Evolutionary conservation across 2,113 vertebrate species (phyloP).

Genomic region (Pseudolaguvia tuberculata): DNA sequence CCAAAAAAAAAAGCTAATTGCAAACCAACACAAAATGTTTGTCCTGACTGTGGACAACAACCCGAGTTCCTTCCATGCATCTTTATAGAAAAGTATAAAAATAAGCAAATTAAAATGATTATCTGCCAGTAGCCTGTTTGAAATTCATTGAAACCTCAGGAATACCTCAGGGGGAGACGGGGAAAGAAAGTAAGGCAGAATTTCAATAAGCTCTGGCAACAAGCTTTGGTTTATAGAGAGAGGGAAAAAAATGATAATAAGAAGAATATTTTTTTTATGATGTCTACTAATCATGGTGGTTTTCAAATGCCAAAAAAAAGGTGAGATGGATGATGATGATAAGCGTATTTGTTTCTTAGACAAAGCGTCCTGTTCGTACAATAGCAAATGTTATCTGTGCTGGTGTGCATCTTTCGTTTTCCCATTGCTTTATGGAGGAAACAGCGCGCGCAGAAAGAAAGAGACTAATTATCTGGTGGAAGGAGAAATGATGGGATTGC

Average conservation of each 20-base stretch:
- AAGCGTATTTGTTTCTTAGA: slow-evolving; percentile 20
- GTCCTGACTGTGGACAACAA: slow-evolving; percentile 12
- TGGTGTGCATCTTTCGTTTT: slow-evolving; percentile 2
- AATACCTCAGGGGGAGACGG: background rate
- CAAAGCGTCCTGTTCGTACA: slow-evolving; percentile 26
- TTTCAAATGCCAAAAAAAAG: slow-evolving; percentile 27
- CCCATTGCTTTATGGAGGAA: slow-evolving; percentile 9
- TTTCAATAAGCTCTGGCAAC: background rate
- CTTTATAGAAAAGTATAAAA: slow-evolving; percentile 19
- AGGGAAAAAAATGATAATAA: background rate
- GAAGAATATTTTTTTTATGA: background rate
- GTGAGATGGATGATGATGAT: slow-evolving; percentile 34
- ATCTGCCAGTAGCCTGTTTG: slow-evolving; percentile 27
- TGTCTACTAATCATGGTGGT: slow-evolving; percentile 18
- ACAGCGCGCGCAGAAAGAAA: background rate
- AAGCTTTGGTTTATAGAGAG: slow-evolving; percentile 1
- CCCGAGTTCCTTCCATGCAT: slow-evolving; percentile 20
- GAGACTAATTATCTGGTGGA: slow-evolving; percentile 28
- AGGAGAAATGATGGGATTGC: slow-evolving; percentile 43
- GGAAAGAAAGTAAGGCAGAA: slow-evolving; percentile 7
- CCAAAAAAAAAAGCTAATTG: background rate
- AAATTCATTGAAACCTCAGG: slow-evolving; percentile 16
- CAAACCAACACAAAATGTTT: background rate
- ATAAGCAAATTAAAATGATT: slow-evolving; percentile 40
- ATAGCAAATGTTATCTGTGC: slow-evolving; percentile 18